Percentiles rank a stretch among this genome's conserved stretches.
Conservation (phyloP, 2,888 invertebrate genomes). For the Thysanoteuthis rhombus region DNA sequence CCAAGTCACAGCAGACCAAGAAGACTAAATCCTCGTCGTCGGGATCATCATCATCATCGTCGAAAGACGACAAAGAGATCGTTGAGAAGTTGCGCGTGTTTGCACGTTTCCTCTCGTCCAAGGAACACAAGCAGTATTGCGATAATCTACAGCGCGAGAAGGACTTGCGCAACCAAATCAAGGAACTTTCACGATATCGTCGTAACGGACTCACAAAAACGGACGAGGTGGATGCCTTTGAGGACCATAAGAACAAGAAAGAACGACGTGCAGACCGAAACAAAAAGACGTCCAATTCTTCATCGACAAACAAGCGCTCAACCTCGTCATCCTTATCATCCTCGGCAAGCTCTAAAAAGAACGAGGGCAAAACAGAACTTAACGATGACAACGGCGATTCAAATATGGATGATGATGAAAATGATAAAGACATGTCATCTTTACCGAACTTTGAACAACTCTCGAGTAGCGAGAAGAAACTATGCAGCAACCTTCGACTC, state of each 20-base stretch:
- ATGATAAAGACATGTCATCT: constrained; percentile 55
- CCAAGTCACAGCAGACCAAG: constrained; percentile 71
- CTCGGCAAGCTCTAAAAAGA: not conserved
- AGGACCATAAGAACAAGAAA: constrained; percentile 73
- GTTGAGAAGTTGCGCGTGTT: constrained; percentile 85
- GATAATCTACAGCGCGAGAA: constrained; percentile 70
- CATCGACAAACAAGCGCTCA: constrained; percentile 12
- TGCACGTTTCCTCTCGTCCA: constrained; percentile 86
- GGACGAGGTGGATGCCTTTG: constrained; percentile 85
- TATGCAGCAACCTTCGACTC: constrained; percentile 81
- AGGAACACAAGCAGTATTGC: constrained; percentile 84
- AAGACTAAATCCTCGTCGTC: constrained; percentile 70
- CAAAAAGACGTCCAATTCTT: constrained; percentile 64
- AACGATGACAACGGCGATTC: constrained; percentile 60
- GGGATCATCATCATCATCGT: constrained; percentile 12
- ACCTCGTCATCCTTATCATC: not conserved
- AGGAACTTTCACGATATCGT: constrained; percentile 83
- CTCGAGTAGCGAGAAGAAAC: constrained; percentile 69
- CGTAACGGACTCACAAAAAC: constrained; percentile 81
- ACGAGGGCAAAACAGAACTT: constrained; percentile 54
- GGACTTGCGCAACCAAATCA: constrained; percentile 68
- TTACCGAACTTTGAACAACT: constrained; percentile 66
- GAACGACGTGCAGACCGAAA: constrained; percentile 76
- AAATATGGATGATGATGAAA: constrained; percentile 55
- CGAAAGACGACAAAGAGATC: constrained; percentile 70